These are phyloP conservation scores for Acanthococcus lagerstroemiae DNA, from an alignment of 2,888 invertebrate genomes.

Conservation along the genomic window DNA sequence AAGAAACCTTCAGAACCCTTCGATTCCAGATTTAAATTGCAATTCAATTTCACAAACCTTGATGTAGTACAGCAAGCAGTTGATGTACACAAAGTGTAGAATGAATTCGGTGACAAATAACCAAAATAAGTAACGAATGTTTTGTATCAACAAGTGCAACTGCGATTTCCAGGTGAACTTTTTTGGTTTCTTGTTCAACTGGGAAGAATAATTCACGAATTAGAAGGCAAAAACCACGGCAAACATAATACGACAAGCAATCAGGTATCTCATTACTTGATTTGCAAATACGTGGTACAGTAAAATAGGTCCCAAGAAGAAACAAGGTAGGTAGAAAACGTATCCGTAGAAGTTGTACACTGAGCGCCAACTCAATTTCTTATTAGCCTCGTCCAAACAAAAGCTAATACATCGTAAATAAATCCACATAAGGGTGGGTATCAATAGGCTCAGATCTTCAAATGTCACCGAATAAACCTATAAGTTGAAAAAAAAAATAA, in stretches of 20 bases:
- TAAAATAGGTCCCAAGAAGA: conserved; percentile 75
- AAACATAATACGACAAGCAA: background rate
- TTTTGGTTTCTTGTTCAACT: background rate
- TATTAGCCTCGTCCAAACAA: conserved; percentile 50
- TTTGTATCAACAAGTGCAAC: conserved; percentile 20
- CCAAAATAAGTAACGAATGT: conserved; percentile 36
- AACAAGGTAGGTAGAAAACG: conserved; percentile 70
- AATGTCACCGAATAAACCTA: conserved; percentile 44
- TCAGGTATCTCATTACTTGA: conserved; percentile 7
- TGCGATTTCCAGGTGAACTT: background rate
- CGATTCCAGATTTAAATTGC: too few species aligned
- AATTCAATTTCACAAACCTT: conserved; percentile 33
- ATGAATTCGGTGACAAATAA: conserved; percentile 41
- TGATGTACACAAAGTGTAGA: conserved; percentile 73
- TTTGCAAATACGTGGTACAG: conserved; percentile 57
- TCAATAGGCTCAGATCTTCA: conserved; percentile 48
- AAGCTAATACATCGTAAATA: conserved; percentile 67
- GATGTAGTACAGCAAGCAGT: conserved; percentile 50
- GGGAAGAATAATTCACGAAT: background rate
- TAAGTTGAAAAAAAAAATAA: conserved; percentile 42
- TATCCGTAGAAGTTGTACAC: conserved; percentile 56
- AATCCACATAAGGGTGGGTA: conserved; percentile 51
- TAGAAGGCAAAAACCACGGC: background rate
- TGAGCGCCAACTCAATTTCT: conserved; percentile 36
- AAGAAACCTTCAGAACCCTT: too few species aligned